Evolutionary conservation across 2,113 vertebrate genomes (phyloP), one percentile per base, ranked within the genome.

Genomic region (Catharus bicknelli): DNA sequence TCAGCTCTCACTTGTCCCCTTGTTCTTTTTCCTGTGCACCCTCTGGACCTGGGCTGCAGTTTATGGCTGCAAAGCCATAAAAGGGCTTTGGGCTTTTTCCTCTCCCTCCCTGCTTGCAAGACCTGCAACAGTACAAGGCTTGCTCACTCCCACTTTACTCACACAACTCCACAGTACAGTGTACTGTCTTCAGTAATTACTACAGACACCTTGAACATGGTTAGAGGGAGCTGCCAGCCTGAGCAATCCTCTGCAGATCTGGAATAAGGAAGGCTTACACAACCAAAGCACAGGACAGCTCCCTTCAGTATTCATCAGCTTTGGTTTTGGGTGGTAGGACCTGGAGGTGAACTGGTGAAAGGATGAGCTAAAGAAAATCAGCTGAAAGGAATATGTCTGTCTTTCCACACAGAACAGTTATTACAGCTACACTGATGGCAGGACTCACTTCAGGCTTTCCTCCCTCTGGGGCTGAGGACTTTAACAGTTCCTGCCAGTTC

Each of bases 401-500:
- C 30, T 13, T 67, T 36, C 36, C 61, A 36, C 27, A 32, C 9
- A 58, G 53, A 51, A 26, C 2, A 11, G 18, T 5, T 45, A 5
- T 22, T 32, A 59, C 45, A 76, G 53, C 26, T 51, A 6, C 0
- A 0, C 1, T 9, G 21, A 67, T 0, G 5, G 22, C 50, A 86
- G 59, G 29, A 58, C 58, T 54, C 3, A 4, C 11, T 75, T 76
- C 63, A 20, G 19, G 45, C 72, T 82, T 75, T 81, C 30, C 50
- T 89, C 64, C 18, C 32, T 64, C 36, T 21, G 36, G 48, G 61
- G 26, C 32, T 51, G 34, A 55, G 55, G 45, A 13, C 36, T 88
- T 42, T 2, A 45, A 19, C 40, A 62, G 23, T 9, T 75, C 21
- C 48, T 90, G 20, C 61, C 55, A 34, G 23, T 74, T 77, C 48